These are phyloP conservation scores for Oncorhynchus keta DNA, from an alignment of 2,113 vertebrate genomes.

Conservation along the genomic window DNA sequence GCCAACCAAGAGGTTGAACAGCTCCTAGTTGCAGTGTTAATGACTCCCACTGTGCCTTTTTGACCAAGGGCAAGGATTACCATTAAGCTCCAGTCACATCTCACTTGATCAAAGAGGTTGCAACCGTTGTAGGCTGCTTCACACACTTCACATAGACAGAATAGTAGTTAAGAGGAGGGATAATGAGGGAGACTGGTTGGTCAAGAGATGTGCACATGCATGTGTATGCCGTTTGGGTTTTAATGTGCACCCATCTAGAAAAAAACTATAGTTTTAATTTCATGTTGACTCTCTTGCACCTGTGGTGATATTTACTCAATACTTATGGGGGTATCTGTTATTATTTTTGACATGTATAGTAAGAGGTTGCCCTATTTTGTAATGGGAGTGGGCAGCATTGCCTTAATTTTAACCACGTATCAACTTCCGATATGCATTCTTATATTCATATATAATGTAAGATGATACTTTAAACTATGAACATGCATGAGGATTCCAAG, in stretches of 20 bases:
- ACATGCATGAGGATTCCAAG: too few relatives aligned
- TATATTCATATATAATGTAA: too few relatives aligned
- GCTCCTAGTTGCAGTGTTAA: slow-evolving; percentile 37
- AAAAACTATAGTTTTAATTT: too few relatives aligned
- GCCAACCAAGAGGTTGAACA: slow-evolving; percentile 31
- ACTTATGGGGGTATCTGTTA: too few relatives aligned
- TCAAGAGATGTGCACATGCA: neutral
- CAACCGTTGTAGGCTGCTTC: slow-evolving; percentile 45
- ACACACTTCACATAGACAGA: neutral
- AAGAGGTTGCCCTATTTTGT: too few relatives aligned
- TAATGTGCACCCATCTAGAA: neutral
- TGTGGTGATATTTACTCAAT: too few relatives aligned
- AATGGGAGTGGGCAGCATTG: too few relatives aligned
- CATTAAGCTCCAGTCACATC: slow-evolving; percentile 68
- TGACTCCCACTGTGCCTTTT: slow-evolving; percentile 62
- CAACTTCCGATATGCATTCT: too few relatives aligned
- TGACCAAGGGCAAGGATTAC: slow-evolving; percentile 69
- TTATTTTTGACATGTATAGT: too few relatives aligned
- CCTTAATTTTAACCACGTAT: too few relatives aligned
- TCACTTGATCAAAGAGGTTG: slow-evolving; percentile 67
- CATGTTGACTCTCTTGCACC: too few relatives aligned
- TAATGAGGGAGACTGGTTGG: neutral
- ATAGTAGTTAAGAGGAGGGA: neutral
- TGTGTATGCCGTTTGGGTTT: neutral
- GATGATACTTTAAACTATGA: too few relatives aligned